These are phyloP conservation scores for Crepidodera aurea DNA, from an alignment of 2,888 invertebrate genomes.

Conservation along the genomic window DNA sequence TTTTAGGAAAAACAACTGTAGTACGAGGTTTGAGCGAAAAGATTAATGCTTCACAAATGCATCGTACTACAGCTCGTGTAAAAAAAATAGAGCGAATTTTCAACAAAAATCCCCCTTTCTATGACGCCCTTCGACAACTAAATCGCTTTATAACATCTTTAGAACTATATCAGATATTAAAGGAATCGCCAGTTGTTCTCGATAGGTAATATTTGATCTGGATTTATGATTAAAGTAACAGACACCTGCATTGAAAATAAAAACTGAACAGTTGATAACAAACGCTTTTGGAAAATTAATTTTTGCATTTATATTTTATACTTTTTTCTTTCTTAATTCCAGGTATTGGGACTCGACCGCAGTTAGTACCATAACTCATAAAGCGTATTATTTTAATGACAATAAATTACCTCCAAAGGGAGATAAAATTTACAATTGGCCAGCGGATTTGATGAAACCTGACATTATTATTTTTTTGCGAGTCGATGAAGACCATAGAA, in stretches of 20 bases:
- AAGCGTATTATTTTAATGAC: slow-evolving; percentile 46
- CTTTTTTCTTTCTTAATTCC: not conserved
- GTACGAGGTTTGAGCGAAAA: slow-evolving; percentile 53
- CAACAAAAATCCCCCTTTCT: slow-evolving; percentile 45
- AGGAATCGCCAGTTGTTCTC: slow-evolving; percentile 57
- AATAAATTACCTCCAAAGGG: slow-evolving; percentile 50
- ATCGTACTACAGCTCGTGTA: slow-evolving; percentile 59
- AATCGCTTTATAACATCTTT: slow-evolving; percentile 62
- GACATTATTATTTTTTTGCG: slow-evolving; percentile 58
- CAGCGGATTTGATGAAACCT: slow-evolving; percentile 60
- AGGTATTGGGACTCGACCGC: slow-evolving; percentile 63
- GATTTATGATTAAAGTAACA: no score
- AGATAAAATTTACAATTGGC: slow-evolving; percentile 59
- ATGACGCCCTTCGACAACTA: slow-evolving; percentile 60
- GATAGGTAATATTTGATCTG: slow-evolving; percentile 57
- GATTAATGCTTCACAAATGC: slow-evolving; percentile 51
- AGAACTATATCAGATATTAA: slow-evolving; percentile 52
- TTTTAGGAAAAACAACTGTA: slow-evolving; percentile 60
- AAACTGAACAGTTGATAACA: no score
- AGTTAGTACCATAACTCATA: slow-evolving; percentile 59
- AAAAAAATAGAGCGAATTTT: slow-evolving; percentile 52
- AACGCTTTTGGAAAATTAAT: not conserved
- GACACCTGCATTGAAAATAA: no score
- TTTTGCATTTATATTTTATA: not conserved
- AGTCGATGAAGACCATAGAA: slow-evolving; percentile 58